A percentile compares a stretch with the other conserved stretches of the same genome.
Conservation (phyloP, 2,113 vertebrate species). For the Anseranas semipalmata region DNA sequence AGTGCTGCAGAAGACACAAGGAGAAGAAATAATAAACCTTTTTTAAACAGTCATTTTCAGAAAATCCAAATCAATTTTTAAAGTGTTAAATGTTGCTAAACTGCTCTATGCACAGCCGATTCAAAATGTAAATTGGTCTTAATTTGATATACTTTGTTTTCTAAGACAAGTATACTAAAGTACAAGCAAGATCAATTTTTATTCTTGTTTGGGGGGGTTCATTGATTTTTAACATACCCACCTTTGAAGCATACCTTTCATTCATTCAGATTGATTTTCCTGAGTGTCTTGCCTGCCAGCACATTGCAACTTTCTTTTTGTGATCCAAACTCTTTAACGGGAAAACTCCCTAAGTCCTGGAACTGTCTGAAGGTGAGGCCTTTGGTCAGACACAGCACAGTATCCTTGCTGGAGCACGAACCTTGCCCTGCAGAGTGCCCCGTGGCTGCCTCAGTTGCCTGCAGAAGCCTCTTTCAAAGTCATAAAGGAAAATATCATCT, state of each 20-base stretch:
- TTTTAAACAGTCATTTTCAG: neutral
- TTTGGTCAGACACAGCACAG: neutral
- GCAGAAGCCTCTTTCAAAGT: neutral
- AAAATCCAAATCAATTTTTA: conserved; percentile 4
- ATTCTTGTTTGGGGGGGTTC: neutral
- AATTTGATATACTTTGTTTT: conserved; percentile 21
- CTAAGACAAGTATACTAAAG: neutral
- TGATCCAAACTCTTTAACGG: neutral
- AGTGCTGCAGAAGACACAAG: neutral
- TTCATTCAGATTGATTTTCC: conserved; percentile 59
- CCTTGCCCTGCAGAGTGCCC: neutral
- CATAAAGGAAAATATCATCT: neutral
- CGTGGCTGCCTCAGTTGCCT: neutral
- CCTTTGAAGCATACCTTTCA: conserved; percentile 60
- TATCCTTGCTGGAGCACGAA: neutral
- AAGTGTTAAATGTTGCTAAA: neutral
- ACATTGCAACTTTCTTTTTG: neutral
- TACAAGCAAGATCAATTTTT: conserved; percentile 31
- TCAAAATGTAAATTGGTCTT: neutral
- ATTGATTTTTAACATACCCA: conserved; percentile 51
- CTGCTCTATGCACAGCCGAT: neutral
- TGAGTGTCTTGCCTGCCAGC: conserved; percentile 17
- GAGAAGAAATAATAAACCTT: neutral
- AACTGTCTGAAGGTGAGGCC: neutral
- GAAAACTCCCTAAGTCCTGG: neutral